Evolutionary conservation across 1,140 invertebrate genomes (phyloP).

Genomic region (Sweltsa coloradensis): DNA sequence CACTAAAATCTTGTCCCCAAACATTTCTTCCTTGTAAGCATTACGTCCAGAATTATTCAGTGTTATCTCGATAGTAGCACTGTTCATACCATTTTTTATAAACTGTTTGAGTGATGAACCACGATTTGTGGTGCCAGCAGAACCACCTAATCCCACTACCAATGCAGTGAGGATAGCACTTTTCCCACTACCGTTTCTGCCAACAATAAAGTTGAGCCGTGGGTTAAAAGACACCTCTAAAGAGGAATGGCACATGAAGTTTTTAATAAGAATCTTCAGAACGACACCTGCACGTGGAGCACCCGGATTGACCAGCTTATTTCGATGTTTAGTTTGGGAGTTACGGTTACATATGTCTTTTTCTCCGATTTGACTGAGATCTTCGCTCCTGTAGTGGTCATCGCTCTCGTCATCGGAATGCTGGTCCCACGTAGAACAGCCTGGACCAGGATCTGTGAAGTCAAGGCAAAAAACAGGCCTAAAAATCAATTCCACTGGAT

Average conservation of each 20-base stretch:
- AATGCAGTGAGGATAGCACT: constrained; percentile 85
- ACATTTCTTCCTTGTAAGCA: constrained; percentile 57
- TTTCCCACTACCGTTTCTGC: constrained; percentile 93
- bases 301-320: too few species aligned
- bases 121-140: constrained; percentile 61
- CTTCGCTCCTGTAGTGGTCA: too few species aligned
- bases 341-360: too few species aligned
- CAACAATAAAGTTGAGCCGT: constrained; percentile 79
- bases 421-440: too few species aligned
- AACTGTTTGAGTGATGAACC: constrained; percentile 63
- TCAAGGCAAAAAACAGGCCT: too few species aligned
- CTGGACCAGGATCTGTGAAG: too few species aligned
- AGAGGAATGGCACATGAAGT: constrained; percentile 88
- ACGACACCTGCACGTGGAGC: constrained; percentile 76
- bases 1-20: constrained; percentile 68
- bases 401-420: too few species aligned
- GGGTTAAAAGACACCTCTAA: constrained; percentile 61
- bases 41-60: constrained; percentile 57
- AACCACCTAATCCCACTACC: constrained; percentile 74
- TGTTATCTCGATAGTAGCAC: constrained; percentile 54
- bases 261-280: constrained; percentile 56
- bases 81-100: constrained; percentile 55
- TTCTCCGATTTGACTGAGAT: too few species aligned
- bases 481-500: too few species aligned
- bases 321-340: too few species aligned